Evolutionary conservation across 2,113 vertebrate species (phyloP), one percentile per base, ranked within the genome.

Genomic region (Ailurus styani): DNA sequence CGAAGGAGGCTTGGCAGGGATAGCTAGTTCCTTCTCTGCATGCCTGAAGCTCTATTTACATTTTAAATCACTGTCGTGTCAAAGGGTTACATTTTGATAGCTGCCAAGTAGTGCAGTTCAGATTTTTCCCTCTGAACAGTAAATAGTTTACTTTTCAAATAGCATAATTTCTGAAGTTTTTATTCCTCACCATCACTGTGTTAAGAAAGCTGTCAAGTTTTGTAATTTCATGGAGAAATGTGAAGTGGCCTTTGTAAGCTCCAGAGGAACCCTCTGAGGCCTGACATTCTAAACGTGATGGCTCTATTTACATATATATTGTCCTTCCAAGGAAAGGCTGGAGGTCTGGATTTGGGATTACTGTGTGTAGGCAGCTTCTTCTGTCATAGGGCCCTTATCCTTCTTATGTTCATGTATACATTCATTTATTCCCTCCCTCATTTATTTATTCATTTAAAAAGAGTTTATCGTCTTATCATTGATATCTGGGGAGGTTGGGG

Each of bases 131-230:
- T 93, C 93, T 17, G 42, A 84, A 57, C 57, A 54, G 87, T 87
- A 96, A 96, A 85, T 91, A 93, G 97, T 87, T 98, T 97, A 96
- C 95, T 97, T 97, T 95, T 85, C 95, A 95, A 96, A 94, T 20
- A 88, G 90, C 84, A n/a, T 95, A 72, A 94, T 96, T 96, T 97
- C 68, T 54, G 75, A 92, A 90, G 94, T 72, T 96, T 96, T 96
- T 88, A 98, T 98, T 97, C 97, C 57, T 96, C 21, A 47, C 94
- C 98, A 97, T 94, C 55, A 25, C 90, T 86, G 68, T 92, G 84
- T 97, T 98, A 96, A 98, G 96, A 97, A 96, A 98, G 97, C 97
- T 98, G 97, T 97, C 98, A 97, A 96, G 94, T 96, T 96, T 88
- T 95, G 95, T 97, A 96, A 98, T 97, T 97, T 98, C 94, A 45